These are phyloP conservation scores for Gambusia yucatana DNA, from an alignment of 2,797 vertebrate genomes.

Conservation along the genomic window DNA sequence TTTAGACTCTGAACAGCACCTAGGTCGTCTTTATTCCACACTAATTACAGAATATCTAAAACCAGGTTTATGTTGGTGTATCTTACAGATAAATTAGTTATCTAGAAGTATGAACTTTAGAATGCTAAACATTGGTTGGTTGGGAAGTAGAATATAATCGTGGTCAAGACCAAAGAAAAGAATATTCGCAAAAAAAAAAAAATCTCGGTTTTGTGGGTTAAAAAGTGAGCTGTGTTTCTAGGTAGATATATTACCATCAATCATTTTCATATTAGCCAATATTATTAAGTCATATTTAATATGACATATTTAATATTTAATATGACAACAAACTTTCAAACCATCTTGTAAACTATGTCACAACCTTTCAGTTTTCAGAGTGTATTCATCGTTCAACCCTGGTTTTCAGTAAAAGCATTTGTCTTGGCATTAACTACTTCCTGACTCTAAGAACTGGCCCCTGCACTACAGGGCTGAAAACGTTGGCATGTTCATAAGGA, in stretches of 20 bases:
- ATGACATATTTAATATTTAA: no score
- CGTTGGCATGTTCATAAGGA: constrained; percentile 14
- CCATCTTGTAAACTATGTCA: neutral
- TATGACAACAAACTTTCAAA: neutral
- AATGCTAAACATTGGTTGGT: neutral
- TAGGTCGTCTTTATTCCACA: neutral
- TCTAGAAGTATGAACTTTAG: neutral
- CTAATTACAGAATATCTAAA: neutral
- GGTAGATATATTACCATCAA: neutral
- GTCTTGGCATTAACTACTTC: constrained; percentile 25
- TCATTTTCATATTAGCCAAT: neutral
- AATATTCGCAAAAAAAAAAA: neutral
- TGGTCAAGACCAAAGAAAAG: neutral
- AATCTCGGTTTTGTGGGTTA: neutral
- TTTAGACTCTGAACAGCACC: neutral
- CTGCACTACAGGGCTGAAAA: constrained; percentile 8
- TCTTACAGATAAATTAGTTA: neutral
- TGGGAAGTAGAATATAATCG: neutral
- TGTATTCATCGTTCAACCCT: constrained; percentile 19
- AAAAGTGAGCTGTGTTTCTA: neutral
- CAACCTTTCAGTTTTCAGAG: constrained; percentile 1
- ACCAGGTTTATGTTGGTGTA: neutral
- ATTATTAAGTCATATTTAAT: neutral
- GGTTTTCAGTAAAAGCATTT: constrained; percentile 1
- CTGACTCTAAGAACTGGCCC: constrained; percentile 9